Conservation (phyloP, 2,888 invertebrate species). For the Clanis bilineata region DNA sequence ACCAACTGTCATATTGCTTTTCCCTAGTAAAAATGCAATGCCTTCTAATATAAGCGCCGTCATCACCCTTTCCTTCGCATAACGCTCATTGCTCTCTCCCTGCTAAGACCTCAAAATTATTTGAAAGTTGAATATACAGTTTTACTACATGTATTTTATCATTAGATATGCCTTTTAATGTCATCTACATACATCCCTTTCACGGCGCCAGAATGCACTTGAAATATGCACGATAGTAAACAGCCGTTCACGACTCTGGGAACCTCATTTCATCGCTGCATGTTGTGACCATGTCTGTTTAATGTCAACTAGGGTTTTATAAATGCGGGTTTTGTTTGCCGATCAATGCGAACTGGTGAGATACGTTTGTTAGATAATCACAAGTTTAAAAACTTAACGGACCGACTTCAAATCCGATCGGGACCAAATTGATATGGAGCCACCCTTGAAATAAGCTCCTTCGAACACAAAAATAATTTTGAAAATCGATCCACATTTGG, state of each 20-base stretch:
- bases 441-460: too few species aligned
- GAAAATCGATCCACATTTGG: too few species aligned
- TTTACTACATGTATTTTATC: neutral
- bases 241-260: neutral
- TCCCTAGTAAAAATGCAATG: neutral
- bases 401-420: too few species aligned
- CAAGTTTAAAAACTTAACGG: too few species aligned
- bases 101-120: neutral
- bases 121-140: neutral
- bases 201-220: constrained; percentile 2
- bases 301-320: neutral
- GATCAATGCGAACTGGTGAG: neutral
- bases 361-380: too few species aligned
- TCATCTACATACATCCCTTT: constrained; percentile 5
- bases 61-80: neutral
- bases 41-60: neutral
- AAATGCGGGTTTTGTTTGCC: neutral
- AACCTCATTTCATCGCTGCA: constrained; percentile 1
- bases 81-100: neutral
- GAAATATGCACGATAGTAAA: constrained; percentile 1
- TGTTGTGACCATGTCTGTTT: neutral
- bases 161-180: neutral
- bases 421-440: too few species aligned
- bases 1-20: neutral
- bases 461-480: too few species aligned